Conservation (phyloP, 2,888 invertebrate genomes). For the Aromia moschata region DNA sequence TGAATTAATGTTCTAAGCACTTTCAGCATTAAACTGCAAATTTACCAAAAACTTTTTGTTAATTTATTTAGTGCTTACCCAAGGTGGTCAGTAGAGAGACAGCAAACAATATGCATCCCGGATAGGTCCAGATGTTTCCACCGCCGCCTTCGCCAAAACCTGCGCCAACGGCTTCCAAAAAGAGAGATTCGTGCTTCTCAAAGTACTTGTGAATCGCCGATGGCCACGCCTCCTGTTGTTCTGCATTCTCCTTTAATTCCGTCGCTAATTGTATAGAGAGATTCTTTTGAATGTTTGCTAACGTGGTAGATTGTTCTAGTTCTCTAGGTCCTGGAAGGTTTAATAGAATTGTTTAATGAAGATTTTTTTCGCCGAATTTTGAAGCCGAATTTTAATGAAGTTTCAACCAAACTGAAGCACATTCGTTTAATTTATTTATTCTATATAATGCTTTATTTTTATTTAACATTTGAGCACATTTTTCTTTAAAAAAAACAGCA, state of each 20-base stretch:
- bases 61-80: conserved; percentile 66
- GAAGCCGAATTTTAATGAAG: too few relatives aligned
- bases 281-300: conserved; percentile 69
- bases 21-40: too few relatives aligned
- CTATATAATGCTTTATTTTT: too few relatives aligned
- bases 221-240: conserved; percentile 70
- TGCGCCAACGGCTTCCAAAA: conserved; percentile 67
- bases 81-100: conserved; percentile 76
- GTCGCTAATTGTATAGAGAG: conserved; percentile 72
- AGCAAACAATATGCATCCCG: conserved; percentile 74
- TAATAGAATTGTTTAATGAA: too few relatives aligned
- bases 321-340: conserved; percentile 71
- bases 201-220: conserved; percentile 68
- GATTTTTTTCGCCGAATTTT: too few relatives aligned
- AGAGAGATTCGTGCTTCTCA: conserved; percentile 67
- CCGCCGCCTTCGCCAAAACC: conserved; percentile 68
- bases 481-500: too few relatives aligned
- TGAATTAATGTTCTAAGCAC: too few relatives aligned
- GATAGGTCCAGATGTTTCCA: conserved; percentile 74
- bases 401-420: too few relatives aligned
- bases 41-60: too few relatives aligned
- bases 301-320: conserved; percentile 65
- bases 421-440: too few relatives aligned
- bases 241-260: conserved; percentile 68
- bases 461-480: too few relatives aligned